phyloP scores from a whole-genome alignment of 1,140 invertebrate species.

The Caenorhabditis remanei region DNA sequence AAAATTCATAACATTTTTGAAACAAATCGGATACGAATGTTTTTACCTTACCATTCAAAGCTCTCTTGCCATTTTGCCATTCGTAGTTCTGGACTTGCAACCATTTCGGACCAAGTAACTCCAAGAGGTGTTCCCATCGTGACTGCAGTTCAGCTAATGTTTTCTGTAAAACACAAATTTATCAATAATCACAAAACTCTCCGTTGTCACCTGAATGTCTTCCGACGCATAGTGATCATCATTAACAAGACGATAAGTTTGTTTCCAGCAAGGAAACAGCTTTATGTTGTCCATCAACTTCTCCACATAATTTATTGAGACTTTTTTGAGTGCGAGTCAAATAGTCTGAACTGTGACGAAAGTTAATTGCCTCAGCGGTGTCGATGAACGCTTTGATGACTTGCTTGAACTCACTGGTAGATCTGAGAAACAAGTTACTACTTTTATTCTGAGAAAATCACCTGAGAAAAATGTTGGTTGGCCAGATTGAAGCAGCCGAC shows the following conservation, averaged over 20 bases:
- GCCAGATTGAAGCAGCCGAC: background rate
- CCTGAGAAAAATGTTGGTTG: constrained; percentile 20
- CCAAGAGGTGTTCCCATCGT: too few species aligned
- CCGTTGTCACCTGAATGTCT: too few species aligned
- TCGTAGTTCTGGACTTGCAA: too few species aligned
- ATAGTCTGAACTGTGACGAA: background rate
- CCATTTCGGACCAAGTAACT: too few species aligned
- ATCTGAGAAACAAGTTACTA: background rate
- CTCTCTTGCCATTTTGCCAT: too few species aligned
- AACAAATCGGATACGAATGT: too few species aligned
- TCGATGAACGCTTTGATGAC: background rate
- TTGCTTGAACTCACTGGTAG: background rate
- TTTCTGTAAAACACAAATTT: too few species aligned
- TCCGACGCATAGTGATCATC: constrained; percentile 22
- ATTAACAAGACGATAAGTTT: background rate
- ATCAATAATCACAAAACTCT: too few species aligned
- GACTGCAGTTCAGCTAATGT: too few species aligned
- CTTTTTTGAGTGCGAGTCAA: background rate
- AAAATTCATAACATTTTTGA: too few species aligned
- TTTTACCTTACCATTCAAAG: too few species aligned
- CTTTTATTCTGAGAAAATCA: background rate
- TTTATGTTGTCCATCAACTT: constrained; percentile 16
- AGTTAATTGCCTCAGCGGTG: too few species aligned
- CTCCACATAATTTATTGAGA: background rate
- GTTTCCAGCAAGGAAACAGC: background rate